Base-by-base conservation (phyloP, 2,888 invertebrate genomes). In the Melinaea menophilus region DNA sequence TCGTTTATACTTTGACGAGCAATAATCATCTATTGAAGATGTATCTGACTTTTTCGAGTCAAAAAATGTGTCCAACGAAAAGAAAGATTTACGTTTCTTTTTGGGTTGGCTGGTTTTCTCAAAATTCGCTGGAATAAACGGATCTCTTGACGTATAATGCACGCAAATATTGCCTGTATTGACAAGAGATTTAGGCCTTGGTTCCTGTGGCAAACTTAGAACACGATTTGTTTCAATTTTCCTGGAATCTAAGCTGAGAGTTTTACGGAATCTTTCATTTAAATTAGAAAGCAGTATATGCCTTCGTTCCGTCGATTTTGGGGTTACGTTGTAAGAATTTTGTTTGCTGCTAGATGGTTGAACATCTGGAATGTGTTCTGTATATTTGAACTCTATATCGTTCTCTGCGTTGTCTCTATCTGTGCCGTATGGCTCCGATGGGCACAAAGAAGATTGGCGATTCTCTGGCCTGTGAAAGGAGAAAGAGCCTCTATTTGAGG, bases 1-100 rank as follows among this genome's bases (percentile, higher is more conserved):
- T 22, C 91, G 82, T 69, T 91, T 90, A 71, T 91, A 91, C 77
- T 91, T 91, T 0, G 91, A 91, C 0, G 91, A 91, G 67, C 88
- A 89, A 64, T 88, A 91, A 70, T 91, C 91, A 66, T 91, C 91
- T 64, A 89, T 78, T 0, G 91, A 91, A 22, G 91, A 91, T 2
- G 88, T 85, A 65, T 91, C 91, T 57, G 91, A 91, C 69, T 86
- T 87, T 76, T 91, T 89, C 0, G 86, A 81, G 71, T 91, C 91
- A 59, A 91, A 90, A 72, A 91, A 91, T 5, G 90, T 90, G 63
- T 91, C 91, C n/a, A 91, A 71, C 0, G 91, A 91, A 69, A 91
- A 91, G 71, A 91, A 91, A 0, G 91, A 91, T 71, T 89, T 91
- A 5, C 91, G 80, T 75, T 90, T 91, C 70, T 91, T 91, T 70